A percentile compares a stretch with the other conserved stretches of the same genome.
Evolutionary conservation across 1,140 invertebrate species (phyloP).

Genomic region (Leptoteleia sp.): DNA sequence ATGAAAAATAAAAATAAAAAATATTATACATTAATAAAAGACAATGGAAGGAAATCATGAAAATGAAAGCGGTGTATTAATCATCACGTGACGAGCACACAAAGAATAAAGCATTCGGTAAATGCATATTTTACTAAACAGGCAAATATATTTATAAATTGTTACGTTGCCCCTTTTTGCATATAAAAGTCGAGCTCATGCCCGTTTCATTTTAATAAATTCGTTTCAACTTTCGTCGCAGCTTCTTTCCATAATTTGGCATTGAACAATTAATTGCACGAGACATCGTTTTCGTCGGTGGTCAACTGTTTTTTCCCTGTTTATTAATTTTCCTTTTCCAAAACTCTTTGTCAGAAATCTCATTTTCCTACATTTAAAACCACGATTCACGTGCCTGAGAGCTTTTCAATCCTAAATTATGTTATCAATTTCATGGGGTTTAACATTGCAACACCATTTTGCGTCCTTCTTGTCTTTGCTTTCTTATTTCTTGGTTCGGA

Average conservation of each 20-base stretch:
- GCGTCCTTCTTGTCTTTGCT: slow-evolving; percentile 9
- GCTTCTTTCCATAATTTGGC: slow-evolving; percentile 14
- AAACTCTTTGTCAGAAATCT: slow-evolving; percentile 19
- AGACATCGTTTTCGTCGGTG: not conserved
- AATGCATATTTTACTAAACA: slow-evolving; percentile 61
- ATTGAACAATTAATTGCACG: slow-evolving; percentile 5
- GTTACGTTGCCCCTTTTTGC: slow-evolving; percentile 24
- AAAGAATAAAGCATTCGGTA: slow-evolving; percentile 29
- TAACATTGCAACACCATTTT: too few relatives aligned
- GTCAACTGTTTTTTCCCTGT: slow-evolving; percentile 11
- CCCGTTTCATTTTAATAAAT: slow-evolving; percentile 2
- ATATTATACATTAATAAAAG: slow-evolving; percentile 8
- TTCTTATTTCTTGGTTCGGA: slow-evolving; percentile 6
- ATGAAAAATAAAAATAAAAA: slow-evolving; percentile 31
- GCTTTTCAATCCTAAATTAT: slow-evolving; percentile 30
- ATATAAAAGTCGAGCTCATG: slow-evolving; percentile 8
- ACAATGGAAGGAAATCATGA: too few relatives aligned
- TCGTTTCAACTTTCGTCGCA: slow-evolving; percentile 5
- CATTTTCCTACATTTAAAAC: slow-evolving; percentile 40
- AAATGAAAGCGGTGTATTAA: slow-evolving; percentile 31
- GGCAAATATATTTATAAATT: slow-evolving; percentile 39
- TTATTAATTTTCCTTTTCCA: too few relatives aligned
- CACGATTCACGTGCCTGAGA: slow-evolving; percentile 35
- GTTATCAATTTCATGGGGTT: too few relatives aligned
- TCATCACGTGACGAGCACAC: slow-evolving; percentile 28